Evolutionary conservation across 2,113 vertebrate species (phyloP), one percentile per base, ranked within the genome.

Genomic region (Electrona antarctica): DNA sequence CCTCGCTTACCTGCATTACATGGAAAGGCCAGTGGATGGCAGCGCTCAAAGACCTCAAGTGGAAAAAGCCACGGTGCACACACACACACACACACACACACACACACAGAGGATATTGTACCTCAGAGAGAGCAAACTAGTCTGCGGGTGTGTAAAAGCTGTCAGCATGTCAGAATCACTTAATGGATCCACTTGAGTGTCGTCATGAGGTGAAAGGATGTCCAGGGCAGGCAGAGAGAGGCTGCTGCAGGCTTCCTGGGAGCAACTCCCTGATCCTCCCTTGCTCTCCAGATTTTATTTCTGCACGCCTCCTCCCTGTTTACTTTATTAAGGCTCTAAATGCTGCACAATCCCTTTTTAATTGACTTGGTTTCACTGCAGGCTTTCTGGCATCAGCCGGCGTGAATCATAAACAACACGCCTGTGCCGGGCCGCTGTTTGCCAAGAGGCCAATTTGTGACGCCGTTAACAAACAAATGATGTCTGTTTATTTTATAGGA

Each of bases 321-420:
- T 89, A 75, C 79, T 90, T 89, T 88, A 91, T 89, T 88, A 89
- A 90, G 67, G 70, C 81, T 87, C 79, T 88, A 90, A 93, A 89
- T 82, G 81, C 80, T 80, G 85, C 79, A 51, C 87, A 88, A 90
- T 93, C 90, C 87, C 78, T 81, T 89, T 91, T 92, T 90, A 92
- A 92, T 92, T 92, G 91, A 85, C 90, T 89, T 70, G 61, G 76
- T 85, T 83, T 79, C 86, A 76, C 86, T 70, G 78, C 51, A 56
- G 85, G 88, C 71, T 65, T 90, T 80, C 74, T 92, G 89, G 85
- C 87, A 79, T 78, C 81, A 60, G 69, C 68, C 55, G 45, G 73
- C 29, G 76, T 11, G 80, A 83, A 73, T 85, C 75, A 82, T 86
- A 82, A 83, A 85, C 63, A 60, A 76, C 56, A 63, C 70, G 66